Evolutionary conservation across 2,797 vertebrate genomes (phyloP).

Genomic region (Anas bernieri): DNA sequence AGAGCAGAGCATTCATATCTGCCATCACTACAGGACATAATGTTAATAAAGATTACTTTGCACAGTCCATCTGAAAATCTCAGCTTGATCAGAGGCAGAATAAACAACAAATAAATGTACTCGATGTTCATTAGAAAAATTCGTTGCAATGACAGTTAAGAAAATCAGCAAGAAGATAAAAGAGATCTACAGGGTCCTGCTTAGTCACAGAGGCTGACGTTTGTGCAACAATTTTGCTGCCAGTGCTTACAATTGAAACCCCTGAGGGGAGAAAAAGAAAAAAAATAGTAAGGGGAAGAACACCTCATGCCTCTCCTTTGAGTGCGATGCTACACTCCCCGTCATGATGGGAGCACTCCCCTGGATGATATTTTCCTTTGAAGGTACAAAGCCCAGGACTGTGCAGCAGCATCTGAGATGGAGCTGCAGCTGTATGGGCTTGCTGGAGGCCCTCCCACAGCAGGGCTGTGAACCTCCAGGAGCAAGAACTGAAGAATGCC

Average conservation of each 20-base stretch:
- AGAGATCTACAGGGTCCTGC: neutral
- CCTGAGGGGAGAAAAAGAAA: no score
- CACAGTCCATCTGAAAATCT: neutral
- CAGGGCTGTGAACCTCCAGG: neutral
- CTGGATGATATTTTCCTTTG: neutral
- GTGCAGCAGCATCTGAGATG: neutral
- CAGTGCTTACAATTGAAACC: neutral
- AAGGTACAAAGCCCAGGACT: rapidly evolving
- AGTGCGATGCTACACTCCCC: neutral
- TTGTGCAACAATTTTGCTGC: neutral
- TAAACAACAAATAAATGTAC: neutral
- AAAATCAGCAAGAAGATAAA: neutral
- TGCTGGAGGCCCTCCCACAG: neutral
- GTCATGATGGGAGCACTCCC: neutral
- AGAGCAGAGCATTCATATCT: neutral
- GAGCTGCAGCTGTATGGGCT: neutral
- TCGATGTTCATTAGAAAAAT: neutral
- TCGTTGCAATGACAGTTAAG: neutral
- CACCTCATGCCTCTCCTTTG: neutral
- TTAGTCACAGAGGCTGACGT: neutral
- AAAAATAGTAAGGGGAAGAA: neutral
- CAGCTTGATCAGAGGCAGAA: neutral
- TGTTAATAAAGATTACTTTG: neutral
- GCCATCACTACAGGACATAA: neutral
- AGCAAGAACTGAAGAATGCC: neutral